Conservation (phyloP, 2,113 vertebrate species). For the Bos taurus region DNA sequence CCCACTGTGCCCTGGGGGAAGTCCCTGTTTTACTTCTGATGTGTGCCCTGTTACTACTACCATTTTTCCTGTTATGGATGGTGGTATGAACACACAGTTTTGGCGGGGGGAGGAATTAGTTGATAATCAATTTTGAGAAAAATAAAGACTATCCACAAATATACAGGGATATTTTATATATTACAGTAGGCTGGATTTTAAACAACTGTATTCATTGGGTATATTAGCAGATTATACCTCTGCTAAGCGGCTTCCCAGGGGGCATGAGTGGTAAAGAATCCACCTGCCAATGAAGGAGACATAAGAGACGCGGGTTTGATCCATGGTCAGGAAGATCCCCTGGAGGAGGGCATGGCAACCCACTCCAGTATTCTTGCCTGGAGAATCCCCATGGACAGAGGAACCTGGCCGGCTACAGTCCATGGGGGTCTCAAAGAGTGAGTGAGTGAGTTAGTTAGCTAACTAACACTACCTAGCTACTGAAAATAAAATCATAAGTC, state of each 20-base stretch:
- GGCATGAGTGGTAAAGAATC: not conserved
- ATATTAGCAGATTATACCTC: not conserved
- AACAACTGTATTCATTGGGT: not conserved
- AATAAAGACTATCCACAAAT: not conserved
- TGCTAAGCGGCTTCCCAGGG: not conserved
- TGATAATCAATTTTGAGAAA: not conserved
- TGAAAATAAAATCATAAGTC: not conserved
- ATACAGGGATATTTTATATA: not conserved
- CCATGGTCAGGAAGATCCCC: not conserved
- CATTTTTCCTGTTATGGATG: not conserved
- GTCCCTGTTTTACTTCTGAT: not conserved
- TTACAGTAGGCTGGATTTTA: not conserved
- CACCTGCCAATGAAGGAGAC: not conserved
- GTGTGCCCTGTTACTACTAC: not conserved
- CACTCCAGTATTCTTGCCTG: not conserved
- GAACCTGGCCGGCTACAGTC: rapidly evolving
- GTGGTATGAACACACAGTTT: not conserved
- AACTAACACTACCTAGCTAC: not conserved
- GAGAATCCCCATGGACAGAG: not conserved
- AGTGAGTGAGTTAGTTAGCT: rapidly evolving
- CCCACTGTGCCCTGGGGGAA: not conserved
- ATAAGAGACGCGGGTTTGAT: not conserved
- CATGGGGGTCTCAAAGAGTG: not conserved
- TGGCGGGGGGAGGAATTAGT: not conserved
- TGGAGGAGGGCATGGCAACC: not conserved